These are phyloP conservation scores for Clunio marinus DNA, from an alignment of 2,888 invertebrate genomes.

Conservation along the genomic window DNA sequence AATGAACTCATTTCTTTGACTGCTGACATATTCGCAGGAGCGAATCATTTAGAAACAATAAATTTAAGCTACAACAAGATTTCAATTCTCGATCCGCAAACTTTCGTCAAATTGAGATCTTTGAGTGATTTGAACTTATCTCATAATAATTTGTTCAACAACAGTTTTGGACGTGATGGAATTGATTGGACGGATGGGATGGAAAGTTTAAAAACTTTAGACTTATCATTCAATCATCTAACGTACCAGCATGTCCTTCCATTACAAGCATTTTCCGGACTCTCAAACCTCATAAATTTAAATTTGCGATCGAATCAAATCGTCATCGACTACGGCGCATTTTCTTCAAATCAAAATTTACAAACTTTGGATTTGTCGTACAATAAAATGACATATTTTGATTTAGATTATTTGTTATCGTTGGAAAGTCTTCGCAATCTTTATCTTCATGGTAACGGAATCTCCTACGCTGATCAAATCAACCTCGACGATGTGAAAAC, in stretches of 20 bases:
- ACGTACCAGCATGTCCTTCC: constrained; percentile 5
- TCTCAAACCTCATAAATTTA: constrained; percentile 13
- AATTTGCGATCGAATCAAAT: constrained; percentile 10
- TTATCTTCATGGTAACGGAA: constrained; percentile 24
- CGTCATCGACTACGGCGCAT: constrained; percentile 16
- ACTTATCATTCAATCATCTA: constrained; percentile 16
- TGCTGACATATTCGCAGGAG: constrained; percentile 13
- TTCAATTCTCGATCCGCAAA: background rate
- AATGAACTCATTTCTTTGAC: constrained; percentile 4
- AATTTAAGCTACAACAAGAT: constrained; percentile 13
- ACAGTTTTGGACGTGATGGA: background rate
- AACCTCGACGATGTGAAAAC: background rate
- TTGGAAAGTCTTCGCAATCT: background rate
- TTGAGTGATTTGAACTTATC: constrained; percentile 24
- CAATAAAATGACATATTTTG: constrained; percentile 20
- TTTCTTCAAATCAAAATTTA: constrained; percentile 16
- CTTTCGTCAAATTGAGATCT: background rate
- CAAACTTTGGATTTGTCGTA: constrained; percentile 30
- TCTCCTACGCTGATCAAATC: background rate
- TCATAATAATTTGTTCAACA: constrained; percentile 21
- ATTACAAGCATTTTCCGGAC: constrained; percentile 12
- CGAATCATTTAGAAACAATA: background rate
- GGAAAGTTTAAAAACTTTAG: background rate
- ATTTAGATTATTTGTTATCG: constrained; percentile 11
- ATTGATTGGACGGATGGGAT: constrained; percentile 17